Base-by-base conservation (phyloP, 2,888 invertebrate genomes). In the Drosophila bunnanda region DNA sequence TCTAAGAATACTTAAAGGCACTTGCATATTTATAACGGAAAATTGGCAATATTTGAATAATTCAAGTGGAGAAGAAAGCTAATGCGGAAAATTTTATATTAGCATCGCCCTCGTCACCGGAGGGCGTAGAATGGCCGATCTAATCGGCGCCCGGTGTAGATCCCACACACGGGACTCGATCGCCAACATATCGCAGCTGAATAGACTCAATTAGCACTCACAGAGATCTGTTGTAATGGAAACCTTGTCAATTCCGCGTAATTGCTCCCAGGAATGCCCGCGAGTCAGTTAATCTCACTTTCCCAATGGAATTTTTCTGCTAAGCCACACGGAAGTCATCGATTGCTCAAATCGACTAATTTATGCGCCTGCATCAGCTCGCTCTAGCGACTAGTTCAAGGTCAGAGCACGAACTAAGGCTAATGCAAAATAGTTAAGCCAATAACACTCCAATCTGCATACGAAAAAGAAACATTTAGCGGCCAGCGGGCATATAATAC, bases 341-440 rank as follows among this genome's bases (percentile, higher is more conserved):
- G 25, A 46, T 32, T 41, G 39, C 34, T 50, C 41, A 41, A 39
- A 65, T 69, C 56, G 28, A 68, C 22, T 67, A 56, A 67, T 56
- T 56, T 68, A 67, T 55, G 69, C n/a, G 56, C 46, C 69, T 67
- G 67, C 69, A 67, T 34, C 34, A 41, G n/a, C 67, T 30, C 46
- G 34, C 67, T 36, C 56, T 48, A 68, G 69, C 28, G 66, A 88
- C 80, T 85, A 85, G 86, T 78, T 85, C 83, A 88, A 88, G 83
- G 83, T 57, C 62, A 71, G 38, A 56, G 60, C 71, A 43, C 50
- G 48, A 43, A 48, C 50, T 57, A 53, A 58, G 62, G 66, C 76
- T 64, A 78, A 75, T 39, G 57, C 76, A 69, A 71, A 69, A 73
- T 65, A 71, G 58, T 70, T 55, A 74, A 48, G 44, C 34, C 54